phyloP scores from a whole-genome alignment of 2,888 invertebrate species.

The Pyrrhia umbra region DNA sequence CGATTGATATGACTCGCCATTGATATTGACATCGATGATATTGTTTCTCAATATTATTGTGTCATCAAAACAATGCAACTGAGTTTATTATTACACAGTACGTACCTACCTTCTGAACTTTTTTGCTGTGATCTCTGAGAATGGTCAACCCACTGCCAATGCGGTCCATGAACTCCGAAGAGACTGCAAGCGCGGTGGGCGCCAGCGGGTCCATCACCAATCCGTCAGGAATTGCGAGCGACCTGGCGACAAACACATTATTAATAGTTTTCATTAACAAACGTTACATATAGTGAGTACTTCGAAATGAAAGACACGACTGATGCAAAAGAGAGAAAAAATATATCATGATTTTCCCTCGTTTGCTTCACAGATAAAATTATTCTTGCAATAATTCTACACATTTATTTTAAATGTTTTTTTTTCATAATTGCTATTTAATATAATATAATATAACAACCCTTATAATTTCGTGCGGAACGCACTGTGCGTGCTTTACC shows the following conservation, averaged over 20 bases:
- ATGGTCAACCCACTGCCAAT: constrained; percentile 84
- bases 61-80: constrained; percentile 24
- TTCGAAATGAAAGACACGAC: too few relatives aligned
- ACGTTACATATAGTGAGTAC: too few relatives aligned
- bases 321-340: neutral
- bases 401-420: too few relatives aligned
- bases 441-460: constrained; percentile 37
- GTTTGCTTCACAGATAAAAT: too few relatives aligned
- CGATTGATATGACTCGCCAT: neutral
- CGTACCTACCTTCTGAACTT: constrained; percentile 83
- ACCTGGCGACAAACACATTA: constrained; percentile 71
- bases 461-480: constrained; percentile 51
- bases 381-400: too few relatives aligned
- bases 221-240: constrained; percentile 86
- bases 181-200: constrained; percentile 85
- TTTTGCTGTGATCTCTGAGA: constrained; percentile 85
- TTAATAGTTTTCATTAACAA: constrained; percentile 21
- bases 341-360: neutral
- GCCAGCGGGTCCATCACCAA: constrained; percentile 87
- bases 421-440: neutral
- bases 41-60: neutral
- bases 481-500: constrained; percentile 67
- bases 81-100: constrained; percentile 20
- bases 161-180: constrained; percentile 86
- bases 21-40: constrained; percentile 1